phyloP scores from a whole-genome alignment of 1,140 invertebrate genomes.

The Apis florea region DNA sequence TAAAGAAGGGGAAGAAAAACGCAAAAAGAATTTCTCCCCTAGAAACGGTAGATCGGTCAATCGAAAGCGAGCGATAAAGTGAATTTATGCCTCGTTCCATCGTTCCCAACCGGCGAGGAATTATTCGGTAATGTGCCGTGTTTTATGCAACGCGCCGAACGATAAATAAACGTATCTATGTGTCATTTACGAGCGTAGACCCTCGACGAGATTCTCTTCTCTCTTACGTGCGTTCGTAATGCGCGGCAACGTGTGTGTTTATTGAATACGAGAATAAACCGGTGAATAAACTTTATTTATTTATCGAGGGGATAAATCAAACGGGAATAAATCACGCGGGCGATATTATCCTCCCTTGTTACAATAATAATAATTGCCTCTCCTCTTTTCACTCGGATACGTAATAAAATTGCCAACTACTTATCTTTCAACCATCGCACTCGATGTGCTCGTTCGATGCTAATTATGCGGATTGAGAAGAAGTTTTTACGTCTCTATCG shows the following conservation, averaged over 20 bases:
- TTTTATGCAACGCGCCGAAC: constrained; percentile 28
- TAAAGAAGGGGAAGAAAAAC: too few species aligned
- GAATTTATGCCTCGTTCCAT: background rate
- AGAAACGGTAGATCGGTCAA: background rate
- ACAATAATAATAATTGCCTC: background rate
- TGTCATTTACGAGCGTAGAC: constrained; percentile 30
- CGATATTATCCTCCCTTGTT: background rate
- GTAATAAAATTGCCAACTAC: background rate
- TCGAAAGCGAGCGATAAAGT: too few species aligned
- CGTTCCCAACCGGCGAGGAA: background rate
- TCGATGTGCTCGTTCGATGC: background rate
- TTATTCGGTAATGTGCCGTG: constrained; percentile 7
- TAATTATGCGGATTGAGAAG: too few species aligned
- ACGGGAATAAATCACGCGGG: background rate
- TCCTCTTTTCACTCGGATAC: background rate
- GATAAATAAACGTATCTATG: constrained; percentile 37
- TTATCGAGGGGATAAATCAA: constrained; percentile 9
- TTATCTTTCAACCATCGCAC: background rate
- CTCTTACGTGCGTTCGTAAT: constrained; percentile 11
- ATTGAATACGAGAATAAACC: constrained; percentile 9
- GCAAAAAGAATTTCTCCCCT: too few species aligned
- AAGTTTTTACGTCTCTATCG: background rate
- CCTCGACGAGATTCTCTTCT: constrained; percentile 19
- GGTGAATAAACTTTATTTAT: constrained; percentile 30
- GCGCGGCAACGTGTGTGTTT: background rate